Conservation (phyloP, 2,797 vertebrate species). For the Falco cherrug region DNA sequence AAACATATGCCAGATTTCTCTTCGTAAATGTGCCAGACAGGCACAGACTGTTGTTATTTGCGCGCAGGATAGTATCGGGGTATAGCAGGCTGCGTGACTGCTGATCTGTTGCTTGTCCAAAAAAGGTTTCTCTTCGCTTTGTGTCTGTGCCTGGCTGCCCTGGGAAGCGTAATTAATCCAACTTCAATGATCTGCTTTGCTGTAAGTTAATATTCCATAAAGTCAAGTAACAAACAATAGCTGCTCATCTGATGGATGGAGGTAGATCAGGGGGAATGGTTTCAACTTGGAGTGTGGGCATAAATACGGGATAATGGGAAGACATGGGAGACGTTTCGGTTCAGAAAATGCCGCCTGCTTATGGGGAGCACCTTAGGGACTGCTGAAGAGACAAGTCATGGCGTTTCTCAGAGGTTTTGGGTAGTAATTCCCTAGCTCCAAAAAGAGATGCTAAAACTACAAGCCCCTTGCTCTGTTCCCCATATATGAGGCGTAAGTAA, state of each 20-base stretch:
- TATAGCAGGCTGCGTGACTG: not conserved
- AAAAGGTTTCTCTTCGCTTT: not conserved
- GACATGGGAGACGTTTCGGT: not conserved
- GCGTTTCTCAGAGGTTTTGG: not conserved
- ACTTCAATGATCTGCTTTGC: not conserved
- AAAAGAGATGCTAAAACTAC: not conserved
- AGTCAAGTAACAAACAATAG: not conserved
- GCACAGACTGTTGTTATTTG: constrained; percentile 55
- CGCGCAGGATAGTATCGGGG: not conserved
- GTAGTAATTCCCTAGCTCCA: not conserved
- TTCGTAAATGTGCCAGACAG: constrained; percentile 55
- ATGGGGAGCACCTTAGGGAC: not conserved
- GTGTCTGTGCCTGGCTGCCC: not conserved
- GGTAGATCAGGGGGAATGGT: not conserved
- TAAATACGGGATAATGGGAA: not conserved
- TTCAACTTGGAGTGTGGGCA: not conserved
- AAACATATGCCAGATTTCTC: constrained; percentile 51
- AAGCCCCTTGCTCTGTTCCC: not conserved
- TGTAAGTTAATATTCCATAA: not conserved
- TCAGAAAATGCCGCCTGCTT: not conserved
- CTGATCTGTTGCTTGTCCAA: not conserved
- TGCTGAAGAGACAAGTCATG: not conserved
- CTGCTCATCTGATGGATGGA: not conserved
- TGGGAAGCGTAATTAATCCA: not conserved
- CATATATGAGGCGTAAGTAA: not conserved